phyloP scores from a whole-genome alignment of 2,113 vertebrate genomes.

The Phalacrocorax carbo region DNA sequence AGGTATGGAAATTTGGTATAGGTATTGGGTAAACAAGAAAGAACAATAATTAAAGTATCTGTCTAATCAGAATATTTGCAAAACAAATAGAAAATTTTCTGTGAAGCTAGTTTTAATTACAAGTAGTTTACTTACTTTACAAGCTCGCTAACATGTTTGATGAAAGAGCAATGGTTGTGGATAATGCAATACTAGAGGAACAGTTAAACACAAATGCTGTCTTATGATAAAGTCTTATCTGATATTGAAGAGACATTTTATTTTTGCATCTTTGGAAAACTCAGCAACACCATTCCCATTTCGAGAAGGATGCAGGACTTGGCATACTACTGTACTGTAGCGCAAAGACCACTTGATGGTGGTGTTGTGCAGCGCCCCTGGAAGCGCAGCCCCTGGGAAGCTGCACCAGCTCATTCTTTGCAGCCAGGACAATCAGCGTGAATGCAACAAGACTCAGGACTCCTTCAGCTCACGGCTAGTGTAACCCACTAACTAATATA shows the following conservation, averaged over 20 bases:
- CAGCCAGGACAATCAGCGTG: accelerated
- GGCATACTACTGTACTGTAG: not conserved
- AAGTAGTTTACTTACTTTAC: not conserved
- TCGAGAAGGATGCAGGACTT: not conserved
- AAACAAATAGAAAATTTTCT: not conserved
- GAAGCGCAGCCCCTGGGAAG: not conserved
- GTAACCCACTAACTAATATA: no score
- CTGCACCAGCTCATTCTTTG: accelerated
- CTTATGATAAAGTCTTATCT: not conserved
- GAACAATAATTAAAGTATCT: not conserved
- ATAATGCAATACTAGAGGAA: not conserved
- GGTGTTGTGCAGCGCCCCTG: not conserved
- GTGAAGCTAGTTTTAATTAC: not conserved
- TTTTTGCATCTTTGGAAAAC: not conserved
- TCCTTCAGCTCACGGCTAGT: accelerated
- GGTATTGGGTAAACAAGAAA: not conserved
- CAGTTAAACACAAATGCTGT: not conserved
- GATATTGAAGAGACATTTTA: not conserved
- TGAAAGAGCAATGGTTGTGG: not conserved
- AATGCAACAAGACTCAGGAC: accelerated
- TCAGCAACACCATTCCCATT: not conserved
- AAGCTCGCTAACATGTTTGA: not conserved
- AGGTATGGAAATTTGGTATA: not conserved
- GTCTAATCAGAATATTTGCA: not conserved
- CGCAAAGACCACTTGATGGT: constrained; percentile 15